Conservation (phyloP, 1,140 invertebrate species). For the Hylaeus anthracinus region DNA sequence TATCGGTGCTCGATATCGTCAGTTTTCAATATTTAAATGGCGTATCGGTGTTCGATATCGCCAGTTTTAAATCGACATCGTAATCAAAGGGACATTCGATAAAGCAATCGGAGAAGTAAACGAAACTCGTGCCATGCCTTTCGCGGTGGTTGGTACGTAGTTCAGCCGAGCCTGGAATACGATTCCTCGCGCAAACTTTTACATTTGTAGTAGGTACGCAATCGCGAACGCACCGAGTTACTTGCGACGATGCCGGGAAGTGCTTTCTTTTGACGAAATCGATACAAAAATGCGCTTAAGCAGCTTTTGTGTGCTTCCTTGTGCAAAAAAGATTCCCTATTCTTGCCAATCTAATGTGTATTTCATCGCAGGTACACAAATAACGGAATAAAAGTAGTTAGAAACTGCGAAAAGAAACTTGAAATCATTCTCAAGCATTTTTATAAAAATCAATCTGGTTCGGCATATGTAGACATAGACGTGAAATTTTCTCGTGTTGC, state of each 20-base stretch:
- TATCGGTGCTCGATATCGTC: neutral
- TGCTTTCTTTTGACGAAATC: too few relatives aligned
- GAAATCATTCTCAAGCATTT: too few relatives aligned
- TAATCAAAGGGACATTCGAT: conserved; percentile 28
- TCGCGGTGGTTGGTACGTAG: neutral
- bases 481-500: too few relatives aligned
- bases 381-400: too few relatives aligned
- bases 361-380: too few relatives aligned
- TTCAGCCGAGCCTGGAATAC: conserved; percentile 14
- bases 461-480: too few relatives aligned
- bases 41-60: neutral
- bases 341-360: too few relatives aligned
- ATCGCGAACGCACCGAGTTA: neutral
- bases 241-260: conserved; percentile 4
- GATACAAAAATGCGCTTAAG: too few relatives aligned
- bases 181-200: neutral
- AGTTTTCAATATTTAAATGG: neutral
- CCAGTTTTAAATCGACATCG: conserved; percentile 5
- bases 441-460: too few relatives aligned
- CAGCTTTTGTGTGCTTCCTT: too few relatives aligned
- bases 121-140: conserved; percentile 23
- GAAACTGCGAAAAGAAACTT: too few relatives aligned
- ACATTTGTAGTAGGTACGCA: conserved; percentile 2
- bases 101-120: conserved; percentile 33
- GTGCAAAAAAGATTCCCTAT: too few relatives aligned